Conservation (phyloP, 2,888 invertebrate species). For the Papilio elwesi region DNA sequence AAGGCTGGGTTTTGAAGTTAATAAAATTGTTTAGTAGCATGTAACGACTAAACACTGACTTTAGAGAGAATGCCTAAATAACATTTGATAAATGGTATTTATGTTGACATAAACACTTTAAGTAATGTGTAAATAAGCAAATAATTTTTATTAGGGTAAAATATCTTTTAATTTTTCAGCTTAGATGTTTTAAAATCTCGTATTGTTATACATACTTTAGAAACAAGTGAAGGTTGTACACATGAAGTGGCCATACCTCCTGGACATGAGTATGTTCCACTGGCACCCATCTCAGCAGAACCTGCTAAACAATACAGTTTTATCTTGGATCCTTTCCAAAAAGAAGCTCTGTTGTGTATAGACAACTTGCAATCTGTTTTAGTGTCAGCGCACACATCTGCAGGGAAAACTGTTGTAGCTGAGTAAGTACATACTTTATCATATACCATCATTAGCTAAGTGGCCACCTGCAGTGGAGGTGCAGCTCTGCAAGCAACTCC, state of each 20-base stretch:
- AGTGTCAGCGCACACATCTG: constrained; percentile 99
- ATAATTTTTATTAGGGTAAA: no score
- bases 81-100: no score
- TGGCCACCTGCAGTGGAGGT: no score
- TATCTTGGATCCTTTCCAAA: constrained; percentile 98
- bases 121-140: no score
- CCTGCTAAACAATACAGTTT: constrained; percentile 98
- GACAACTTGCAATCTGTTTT: constrained; percentile 99
- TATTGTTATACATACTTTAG: constrained; percentile 94
- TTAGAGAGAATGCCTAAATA: no score
- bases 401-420: constrained; percentile 99
- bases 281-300: constrained; percentile 83
- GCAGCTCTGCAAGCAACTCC: no score
- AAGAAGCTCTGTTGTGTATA: constrained; percentile 97
- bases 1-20: no score
- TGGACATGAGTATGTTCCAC: constrained; percentile 89
- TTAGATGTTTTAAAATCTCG: constrained; percentile 90
- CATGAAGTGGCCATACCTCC: constrained; percentile 98
- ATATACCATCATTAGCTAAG: no score
- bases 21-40: no score
- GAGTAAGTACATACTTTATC: constrained; percentile 87
- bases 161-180: constrained; percentile 71
- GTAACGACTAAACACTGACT: no score
- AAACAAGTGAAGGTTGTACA: constrained; percentile 95
- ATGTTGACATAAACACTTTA: no score